A percentile compares a stretch with the other conserved stretches of the same genome.
Evolutionary conservation across 2,797 vertebrate species (phyloP).

Genomic region (Ceryle rudis): DNA sequence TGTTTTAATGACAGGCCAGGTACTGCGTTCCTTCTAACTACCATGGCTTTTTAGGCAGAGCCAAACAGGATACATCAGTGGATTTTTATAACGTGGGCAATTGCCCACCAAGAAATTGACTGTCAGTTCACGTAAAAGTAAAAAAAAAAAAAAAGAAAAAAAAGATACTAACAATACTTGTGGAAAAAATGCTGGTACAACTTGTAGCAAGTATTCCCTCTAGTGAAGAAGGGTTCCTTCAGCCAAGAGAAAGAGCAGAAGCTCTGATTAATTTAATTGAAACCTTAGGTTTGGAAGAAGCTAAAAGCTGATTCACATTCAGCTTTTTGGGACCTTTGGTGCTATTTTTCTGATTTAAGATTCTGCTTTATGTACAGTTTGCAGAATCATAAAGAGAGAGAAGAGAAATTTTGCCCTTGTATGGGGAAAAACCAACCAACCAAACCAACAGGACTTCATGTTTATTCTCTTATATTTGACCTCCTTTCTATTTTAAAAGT

Average conservation of each 20-base stretch:
- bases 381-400: not conserved
- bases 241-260: not conserved
- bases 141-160: not conserved
- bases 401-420: not conserved
- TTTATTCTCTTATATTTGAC: not conserved
- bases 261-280: not conserved
- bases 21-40: not conserved
- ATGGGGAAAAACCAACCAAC: too few relatives aligned
- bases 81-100: slow-evolving; percentile 21
- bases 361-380: not conserved
- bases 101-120: slow-evolving; percentile 25
- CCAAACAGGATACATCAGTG: not conserved
- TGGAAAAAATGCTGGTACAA: not conserved
- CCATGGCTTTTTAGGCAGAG: not conserved
- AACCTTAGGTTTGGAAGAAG: not conserved
- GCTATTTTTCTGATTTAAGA: not conserved
- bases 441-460: not conserved
- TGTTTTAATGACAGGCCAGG: not conserved
- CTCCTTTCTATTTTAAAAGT: not conserved
- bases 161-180: not conserved
- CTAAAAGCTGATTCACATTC: fast-evolving
- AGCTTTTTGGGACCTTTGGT: not conserved
- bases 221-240: not conserved
- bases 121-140: slow-evolving; percentile 21
- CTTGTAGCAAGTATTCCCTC: not conserved